Percentiles rank a stretch among this genome's conserved stretches.
phyloP scores from a whole-genome alignment of 1,140 invertebrate genomes.

The Drosophila takahashii region DNA sequence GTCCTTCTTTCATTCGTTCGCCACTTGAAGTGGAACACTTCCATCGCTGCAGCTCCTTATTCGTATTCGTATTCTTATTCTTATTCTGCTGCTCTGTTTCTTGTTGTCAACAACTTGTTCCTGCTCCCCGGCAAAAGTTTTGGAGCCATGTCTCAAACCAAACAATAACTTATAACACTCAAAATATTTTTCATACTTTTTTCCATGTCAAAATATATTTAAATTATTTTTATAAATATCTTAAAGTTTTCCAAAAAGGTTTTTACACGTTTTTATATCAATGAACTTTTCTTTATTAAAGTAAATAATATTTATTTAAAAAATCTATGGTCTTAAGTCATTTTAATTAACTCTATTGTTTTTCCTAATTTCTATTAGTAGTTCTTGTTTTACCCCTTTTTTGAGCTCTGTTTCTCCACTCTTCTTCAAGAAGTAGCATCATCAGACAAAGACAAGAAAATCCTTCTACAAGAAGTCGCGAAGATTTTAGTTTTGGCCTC shows the following conservation, averaged over 20 bases:
- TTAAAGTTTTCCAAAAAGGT: too few relatives aligned
- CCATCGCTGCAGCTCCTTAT: slow-evolving; percentile 8
- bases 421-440: slow-evolving; percentile 2
- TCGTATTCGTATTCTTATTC: not conserved
- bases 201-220: too few relatives aligned
- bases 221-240: too few relatives aligned
- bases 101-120: slow-evolving; percentile 71
- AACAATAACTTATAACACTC: not conserved
- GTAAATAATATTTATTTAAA: too few relatives aligned
- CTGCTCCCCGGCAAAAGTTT: slow-evolving; percentile 34
- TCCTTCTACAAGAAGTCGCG: slow-evolving; percentile 49
- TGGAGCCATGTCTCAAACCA: slow-evolving; percentile 6
- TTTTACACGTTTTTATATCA: too few relatives aligned
- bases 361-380: not conserved
- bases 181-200: not conserved
- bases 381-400: not conserved
- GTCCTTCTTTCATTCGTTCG: slow-evolving; percentile 5
- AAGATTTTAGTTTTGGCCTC: slow-evolving; percentile 33
- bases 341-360: too few relatives aligned
- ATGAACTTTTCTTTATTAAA: too few relatives aligned
- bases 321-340: too few relatives aligned
- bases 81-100: slow-evolving; percentile 36
- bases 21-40: slow-evolving; percentile 21
- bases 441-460: slow-evolving; percentile 53
- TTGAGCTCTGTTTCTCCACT: too few relatives aligned